These are phyloP conservation scores for Leuciscus idus DNA, from an alignment of 2,113 vertebrate genomes.

Conservation along the genomic window DNA sequence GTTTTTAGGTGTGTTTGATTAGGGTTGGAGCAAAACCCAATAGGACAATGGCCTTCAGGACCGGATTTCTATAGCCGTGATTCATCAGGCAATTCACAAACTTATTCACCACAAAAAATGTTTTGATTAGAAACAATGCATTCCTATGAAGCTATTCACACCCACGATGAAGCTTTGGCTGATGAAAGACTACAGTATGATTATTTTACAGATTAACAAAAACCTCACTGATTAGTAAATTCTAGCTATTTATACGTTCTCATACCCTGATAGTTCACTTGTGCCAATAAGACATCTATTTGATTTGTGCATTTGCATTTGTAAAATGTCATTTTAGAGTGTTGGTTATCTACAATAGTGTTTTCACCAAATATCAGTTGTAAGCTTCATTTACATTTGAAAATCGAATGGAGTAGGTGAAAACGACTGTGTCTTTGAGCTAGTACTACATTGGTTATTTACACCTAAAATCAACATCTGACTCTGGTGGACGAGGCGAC, in stretches of 20 bases:
- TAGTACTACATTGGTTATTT: not conserved
- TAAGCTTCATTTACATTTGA: not conserved
- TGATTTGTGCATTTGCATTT: not conserved
- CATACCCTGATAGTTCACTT: not conserved
- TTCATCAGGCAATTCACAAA: no score
- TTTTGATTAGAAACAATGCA: not conserved
- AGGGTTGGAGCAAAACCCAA: not conserved
- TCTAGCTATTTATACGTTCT: not conserved
- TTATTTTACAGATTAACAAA: not conserved
- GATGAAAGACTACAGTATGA: not conserved
- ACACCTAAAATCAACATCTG: not conserved
- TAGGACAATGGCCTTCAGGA: not conserved
- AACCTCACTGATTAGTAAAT: not conserved
- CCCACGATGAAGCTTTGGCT: not conserved
- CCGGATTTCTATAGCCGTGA: not conserved
- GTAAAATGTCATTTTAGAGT: not conserved
- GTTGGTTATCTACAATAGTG: not conserved
- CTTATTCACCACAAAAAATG: not conserved
- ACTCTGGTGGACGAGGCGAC: not conserved
- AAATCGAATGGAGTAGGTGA: not conserved
- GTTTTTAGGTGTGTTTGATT: conserved; percentile 18
- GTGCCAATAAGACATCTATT: not conserved
- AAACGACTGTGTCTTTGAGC: not conserved
- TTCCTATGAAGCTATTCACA: not conserved
- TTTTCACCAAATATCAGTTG: not conserved